phyloP scores from a whole-genome alignment of 2,797 vertebrate species.

The Ciconia nigra region DNA sequence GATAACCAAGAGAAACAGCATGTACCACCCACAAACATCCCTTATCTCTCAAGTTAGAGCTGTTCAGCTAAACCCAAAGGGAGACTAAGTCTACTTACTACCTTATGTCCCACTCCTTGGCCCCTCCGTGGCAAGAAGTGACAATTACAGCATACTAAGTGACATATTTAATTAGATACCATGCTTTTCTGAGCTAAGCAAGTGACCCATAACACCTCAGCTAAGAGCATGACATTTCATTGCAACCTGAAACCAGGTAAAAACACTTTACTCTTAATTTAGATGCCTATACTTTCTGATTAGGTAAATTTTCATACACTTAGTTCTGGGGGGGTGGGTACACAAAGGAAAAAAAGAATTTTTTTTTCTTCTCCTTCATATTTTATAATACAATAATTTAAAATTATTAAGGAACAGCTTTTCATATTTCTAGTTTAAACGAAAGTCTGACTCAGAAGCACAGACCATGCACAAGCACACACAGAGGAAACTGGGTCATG shows the following conservation, averaged over 20 bases:
- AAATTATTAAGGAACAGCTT: not conserved
- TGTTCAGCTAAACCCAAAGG: not conserved
- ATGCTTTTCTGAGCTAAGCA: not conserved
- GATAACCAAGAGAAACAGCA: not conserved
- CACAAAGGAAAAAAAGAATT: not conserved
- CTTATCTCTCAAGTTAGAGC: not conserved
- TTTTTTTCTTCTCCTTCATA: not conserved
- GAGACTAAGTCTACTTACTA: not conserved
- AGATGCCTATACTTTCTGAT: not conserved
- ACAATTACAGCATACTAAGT: not conserved
- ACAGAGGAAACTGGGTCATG: not conserved
- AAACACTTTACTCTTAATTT: not conserved
- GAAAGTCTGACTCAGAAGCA: not conserved
- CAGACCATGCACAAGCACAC: not conserved
- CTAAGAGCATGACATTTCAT: not conserved
- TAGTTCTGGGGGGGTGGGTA: not conserved
- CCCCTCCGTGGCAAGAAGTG: not conserved
- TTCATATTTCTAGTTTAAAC: not conserved
- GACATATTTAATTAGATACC: slow-evolving; percentile 14
- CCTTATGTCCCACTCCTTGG: not conserved
- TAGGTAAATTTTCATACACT: not conserved
- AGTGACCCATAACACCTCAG: not conserved
- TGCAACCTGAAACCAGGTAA: not conserved
- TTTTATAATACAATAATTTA: not conserved
- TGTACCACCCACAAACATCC: not conserved